These are phyloP conservation scores for Narcine bancroftii DNA, from an alignment of 2,113 vertebrate genomes.

Conservation along the genomic window DNA sequence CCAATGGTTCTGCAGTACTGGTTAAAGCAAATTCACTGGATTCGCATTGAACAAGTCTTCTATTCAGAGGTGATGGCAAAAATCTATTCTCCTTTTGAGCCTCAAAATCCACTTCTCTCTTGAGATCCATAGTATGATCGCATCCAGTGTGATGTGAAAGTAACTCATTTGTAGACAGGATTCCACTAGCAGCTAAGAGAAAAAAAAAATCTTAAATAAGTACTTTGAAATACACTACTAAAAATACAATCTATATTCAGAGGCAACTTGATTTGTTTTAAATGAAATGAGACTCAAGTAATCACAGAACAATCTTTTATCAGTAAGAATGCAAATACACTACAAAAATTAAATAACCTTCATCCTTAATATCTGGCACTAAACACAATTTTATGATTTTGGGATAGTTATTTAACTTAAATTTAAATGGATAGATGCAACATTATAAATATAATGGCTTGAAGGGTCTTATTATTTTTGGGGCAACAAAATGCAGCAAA, in stretches of 20 bases:
- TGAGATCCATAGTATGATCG: constrained; percentile 14
- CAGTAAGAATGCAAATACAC: neutral
- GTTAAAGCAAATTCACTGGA: constrained; percentile 24
- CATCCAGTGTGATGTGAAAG: neutral
- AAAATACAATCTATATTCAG: neutral
- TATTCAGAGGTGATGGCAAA: constrained; percentile 20
- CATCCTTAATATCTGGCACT: neutral
- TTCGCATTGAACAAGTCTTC: constrained; percentile 18
- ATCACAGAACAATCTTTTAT: neutral
- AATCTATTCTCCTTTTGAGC: neutral
- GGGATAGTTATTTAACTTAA: neutral
- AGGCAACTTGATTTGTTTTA: neutral
- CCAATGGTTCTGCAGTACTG: constrained; percentile 19
- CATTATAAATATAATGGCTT: neutral
- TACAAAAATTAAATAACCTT: constrained; percentile 15
- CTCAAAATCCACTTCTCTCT: neutral
- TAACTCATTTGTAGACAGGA: constrained; percentile 14
- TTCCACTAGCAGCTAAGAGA: constrained; percentile 15
- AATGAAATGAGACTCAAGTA: neutral
- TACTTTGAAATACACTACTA: neutral
- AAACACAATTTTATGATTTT: neutral
- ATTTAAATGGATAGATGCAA: neutral
- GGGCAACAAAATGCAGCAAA: neutral
- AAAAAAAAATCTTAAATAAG: neutral
- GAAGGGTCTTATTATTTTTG: neutral